Evolutionary conservation across 2,113 vertebrate species (phyloP).

Genomic region (Halcyon malimbica): DNA sequence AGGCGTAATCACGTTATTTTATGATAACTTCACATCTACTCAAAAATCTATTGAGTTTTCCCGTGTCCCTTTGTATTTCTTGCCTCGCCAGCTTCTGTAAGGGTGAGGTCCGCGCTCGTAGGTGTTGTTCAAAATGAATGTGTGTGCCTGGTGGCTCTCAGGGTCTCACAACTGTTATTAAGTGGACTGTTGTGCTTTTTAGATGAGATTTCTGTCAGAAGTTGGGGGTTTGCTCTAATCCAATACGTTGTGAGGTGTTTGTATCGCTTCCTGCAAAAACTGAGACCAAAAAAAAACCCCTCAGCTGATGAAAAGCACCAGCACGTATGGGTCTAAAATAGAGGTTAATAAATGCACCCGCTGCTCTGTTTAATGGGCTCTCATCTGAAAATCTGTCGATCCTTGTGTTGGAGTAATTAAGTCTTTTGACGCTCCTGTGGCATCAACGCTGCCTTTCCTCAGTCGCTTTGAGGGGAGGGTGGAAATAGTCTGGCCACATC

Average conservation of each 20-base stretch:
- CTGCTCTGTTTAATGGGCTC: neutral
- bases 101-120: neutral
- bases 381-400: neutral
- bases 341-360: neutral
- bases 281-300: neutral
- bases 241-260: fast-evolving
- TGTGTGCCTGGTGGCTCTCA: neutral
- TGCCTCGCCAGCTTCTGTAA: neutral
- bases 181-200: neutral
- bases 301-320: neutral
- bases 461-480: fast-evolving
- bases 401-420: neutral
- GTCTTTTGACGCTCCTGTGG: neutral
- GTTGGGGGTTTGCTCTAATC: neutral
- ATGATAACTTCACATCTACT: neutral
- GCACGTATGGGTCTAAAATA: neutral
- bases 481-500: fast-evolving
- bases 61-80: neutral
- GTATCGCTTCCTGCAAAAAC: fast-evolving
- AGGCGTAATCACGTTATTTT: neutral
- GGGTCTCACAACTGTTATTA: fast-evolving
- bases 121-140: neutral
- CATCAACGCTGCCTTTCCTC: neutral
- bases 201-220: neutral
- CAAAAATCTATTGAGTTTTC: neutral